Conservation (phyloP, 2,888 invertebrate species). For the Eupithecia subfuscata region DNA sequence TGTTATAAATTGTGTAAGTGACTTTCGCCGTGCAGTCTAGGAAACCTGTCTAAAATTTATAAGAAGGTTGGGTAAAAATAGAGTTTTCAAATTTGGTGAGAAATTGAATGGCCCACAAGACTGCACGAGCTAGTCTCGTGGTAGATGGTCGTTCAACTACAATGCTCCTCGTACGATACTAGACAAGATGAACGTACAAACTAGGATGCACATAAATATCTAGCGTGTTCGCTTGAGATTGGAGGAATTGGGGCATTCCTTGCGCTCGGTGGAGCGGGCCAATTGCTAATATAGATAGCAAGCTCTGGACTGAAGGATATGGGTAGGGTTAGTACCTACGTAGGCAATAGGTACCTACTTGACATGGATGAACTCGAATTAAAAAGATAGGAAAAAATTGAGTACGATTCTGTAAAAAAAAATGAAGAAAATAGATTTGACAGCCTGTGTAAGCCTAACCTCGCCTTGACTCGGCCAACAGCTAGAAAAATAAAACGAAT, state of each 20-base stretch:
- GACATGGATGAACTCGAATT: too few relatives aligned
- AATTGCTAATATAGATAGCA: conserved; percentile 35
- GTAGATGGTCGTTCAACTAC: background rate
- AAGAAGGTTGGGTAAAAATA: background rate
- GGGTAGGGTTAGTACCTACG: conserved; percentile 6
- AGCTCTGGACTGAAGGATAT: conserved; percentile 27
- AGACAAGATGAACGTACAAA: conserved; percentile 5
- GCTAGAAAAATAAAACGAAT: too few relatives aligned
- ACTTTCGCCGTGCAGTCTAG: too few relatives aligned
- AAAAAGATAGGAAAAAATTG: too few relatives aligned
- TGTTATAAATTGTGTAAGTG: too few relatives aligned
- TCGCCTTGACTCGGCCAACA: background rate
- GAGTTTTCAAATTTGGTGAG: background rate
- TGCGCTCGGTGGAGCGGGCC: conserved; percentile 26
- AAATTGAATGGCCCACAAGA: background rate
- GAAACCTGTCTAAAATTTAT: too few relatives aligned
- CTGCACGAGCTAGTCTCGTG: background rate
- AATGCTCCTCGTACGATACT: background rate
- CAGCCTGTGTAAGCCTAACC: background rate
- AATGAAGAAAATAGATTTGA: background rate
- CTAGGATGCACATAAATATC: conserved; percentile 24
- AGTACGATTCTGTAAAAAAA: too few relatives aligned
- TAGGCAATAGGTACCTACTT: background rate
- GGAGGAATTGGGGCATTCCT: conserved; percentile 38
- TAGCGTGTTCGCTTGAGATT: conserved; percentile 23